Evolutionary conservation across 2,113 vertebrate genomes (phyloP), one percentile per base, ranked within the genome.

Genomic region (Melanocharis versteri): DNA sequence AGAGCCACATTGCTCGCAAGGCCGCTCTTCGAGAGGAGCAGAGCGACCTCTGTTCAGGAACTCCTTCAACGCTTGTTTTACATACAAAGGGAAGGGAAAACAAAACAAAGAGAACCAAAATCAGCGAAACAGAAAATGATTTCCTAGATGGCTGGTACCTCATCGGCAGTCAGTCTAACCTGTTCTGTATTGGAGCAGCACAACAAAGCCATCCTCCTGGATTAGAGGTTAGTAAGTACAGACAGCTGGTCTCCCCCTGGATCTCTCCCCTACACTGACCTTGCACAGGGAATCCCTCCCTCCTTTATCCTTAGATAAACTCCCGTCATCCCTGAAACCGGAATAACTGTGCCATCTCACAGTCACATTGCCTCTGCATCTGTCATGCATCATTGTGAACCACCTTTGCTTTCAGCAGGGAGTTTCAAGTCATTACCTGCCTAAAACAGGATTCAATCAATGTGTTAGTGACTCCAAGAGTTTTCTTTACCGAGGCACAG

Each of bases 271-370:
- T 28, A 61, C 69, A 50, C 82, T 91, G 94, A 91, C 90, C 87
- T 94, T 94, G 90, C 57, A n/a, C 27, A 39, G 88, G 91, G 94
- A 96, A 97, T 77, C 85, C 89, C 88, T 90, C 77, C 61, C 65
- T 86, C 68, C 78, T 58, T 83, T 96, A 94, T 96, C 97, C 97
- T 97, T 70, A 93, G 50, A 94, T 97, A 85, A 97, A 96, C 96
- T 96, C 96, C 83, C 50, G 5, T 93, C 65, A 1, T 87, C 83
- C 91, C 93, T 93, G 76, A 91, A 58, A 51, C n/a, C 13, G 47
- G 77, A 84, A n/a, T 89, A 95, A 85, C 80, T 51, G 85, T 95
- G 89, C 70, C 90, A 87, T 91, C 89, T 96, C 94, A 64, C 79
- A 97, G 91, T 88, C 87, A 70, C 19, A 31, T 53, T 92, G 90